A percentile compares a stretch with the other conserved stretches of the same genome.
Conservation (phyloP, 2,888 invertebrate species). For the Sericinus montela region DNA sequence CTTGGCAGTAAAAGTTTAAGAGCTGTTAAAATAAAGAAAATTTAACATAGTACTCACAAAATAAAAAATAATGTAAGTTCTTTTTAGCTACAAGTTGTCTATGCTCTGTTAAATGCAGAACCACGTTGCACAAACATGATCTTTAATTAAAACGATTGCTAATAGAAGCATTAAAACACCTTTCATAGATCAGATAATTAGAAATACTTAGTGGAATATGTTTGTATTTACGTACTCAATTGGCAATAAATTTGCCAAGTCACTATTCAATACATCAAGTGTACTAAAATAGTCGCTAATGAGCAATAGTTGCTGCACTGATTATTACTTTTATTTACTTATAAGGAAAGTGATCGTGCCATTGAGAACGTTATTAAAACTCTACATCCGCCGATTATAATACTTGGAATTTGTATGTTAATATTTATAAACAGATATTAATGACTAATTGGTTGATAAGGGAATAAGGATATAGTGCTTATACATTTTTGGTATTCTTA, state of each 20-base stretch:
- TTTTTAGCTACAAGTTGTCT: too few species aligned
- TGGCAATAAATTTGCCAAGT: slow-evolving; percentile 2
- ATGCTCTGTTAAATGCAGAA: not conserved
- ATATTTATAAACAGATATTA: too few species aligned
- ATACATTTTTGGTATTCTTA: too few species aligned
- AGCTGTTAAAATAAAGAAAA: too few species aligned
- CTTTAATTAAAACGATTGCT: not conserved
- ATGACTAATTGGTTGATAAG: too few species aligned
- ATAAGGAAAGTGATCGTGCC: not conserved
- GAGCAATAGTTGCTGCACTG: not conserved
- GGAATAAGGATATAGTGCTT: too few species aligned
- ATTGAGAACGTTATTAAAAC: not conserved
- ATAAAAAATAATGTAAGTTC: too few species aligned
- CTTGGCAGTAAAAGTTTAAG: too few species aligned
- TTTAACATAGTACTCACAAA: too few species aligned
- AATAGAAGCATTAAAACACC: slow-evolving; percentile 9
- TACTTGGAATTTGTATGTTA: not conserved
- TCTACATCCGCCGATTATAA: not conserved
- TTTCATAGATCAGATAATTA: not conserved
- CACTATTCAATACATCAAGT: not conserved
- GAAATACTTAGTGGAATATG: not conserved
- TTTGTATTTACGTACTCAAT: not conserved
- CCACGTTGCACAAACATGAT: not conserved
- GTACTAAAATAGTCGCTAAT: not conserved
- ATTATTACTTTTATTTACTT: not conserved